Conservation (phyloP, 2,113 vertebrate species). For the Lasiurus cinereus region DNA sequence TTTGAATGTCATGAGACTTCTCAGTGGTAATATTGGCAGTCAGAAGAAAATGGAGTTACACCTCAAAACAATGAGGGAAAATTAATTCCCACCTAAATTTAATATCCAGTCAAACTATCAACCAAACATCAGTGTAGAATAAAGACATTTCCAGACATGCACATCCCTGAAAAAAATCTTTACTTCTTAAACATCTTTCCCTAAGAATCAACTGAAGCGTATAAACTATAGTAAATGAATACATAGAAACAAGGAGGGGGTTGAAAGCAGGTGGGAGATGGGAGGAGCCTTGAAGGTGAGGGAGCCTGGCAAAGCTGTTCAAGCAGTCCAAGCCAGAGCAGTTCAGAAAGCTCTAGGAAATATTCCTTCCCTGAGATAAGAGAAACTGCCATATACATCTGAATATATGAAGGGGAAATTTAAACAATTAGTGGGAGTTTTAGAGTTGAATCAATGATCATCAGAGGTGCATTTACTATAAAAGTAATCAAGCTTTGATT, state of each 20-base stretch:
- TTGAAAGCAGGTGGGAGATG: background rate
- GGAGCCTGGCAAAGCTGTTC: background rate
- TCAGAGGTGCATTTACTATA: background rate
- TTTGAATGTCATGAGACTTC: background rate
- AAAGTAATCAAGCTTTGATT: constrained; percentile 18
- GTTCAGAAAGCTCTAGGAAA: background rate
- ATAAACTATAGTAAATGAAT: background rate
- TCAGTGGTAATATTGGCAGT: background rate
- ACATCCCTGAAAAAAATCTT: background rate
- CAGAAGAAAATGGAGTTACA: background rate
- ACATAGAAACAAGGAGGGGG: background rate
- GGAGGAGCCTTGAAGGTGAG: no score
- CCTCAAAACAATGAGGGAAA: constrained; percentile 21
- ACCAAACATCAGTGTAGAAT: background rate
- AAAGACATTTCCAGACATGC: background rate
- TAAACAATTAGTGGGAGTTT: background rate
- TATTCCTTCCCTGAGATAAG: background rate
- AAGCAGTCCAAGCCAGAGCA: background rate
- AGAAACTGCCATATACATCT: background rate
- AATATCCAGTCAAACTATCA: background rate
- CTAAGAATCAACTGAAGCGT: background rate
- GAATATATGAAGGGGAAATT: background rate
- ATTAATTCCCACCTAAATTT: background rate
- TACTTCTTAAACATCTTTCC: background rate
- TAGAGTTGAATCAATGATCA: background rate